Evolutionary conservation across 2,113 vertebrate species (phyloP).

Genomic region (Oncorhynchus gorbuscha): DNA sequence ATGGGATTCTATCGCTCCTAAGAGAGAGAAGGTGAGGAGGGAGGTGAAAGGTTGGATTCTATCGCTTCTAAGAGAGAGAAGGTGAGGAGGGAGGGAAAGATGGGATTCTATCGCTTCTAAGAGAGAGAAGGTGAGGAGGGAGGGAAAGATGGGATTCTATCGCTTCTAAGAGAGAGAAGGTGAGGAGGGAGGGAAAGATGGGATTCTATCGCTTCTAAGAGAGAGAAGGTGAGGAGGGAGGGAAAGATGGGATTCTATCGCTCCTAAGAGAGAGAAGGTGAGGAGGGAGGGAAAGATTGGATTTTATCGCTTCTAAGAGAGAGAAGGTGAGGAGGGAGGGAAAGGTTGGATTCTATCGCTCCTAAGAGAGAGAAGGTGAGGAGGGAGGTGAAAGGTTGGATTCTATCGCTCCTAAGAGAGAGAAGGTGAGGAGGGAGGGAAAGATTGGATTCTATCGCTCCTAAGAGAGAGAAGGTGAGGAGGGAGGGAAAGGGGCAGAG

Average conservation of each 20-base stretch:
- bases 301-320: conserved; percentile 86
- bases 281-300: conserved; percentile 53
- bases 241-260: not conserved
- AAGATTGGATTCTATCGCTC: not conserved
- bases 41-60: not conserved
- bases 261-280: too few relatives aligned
- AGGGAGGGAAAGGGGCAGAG: too few relatives aligned
- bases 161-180: too few relatives aligned
- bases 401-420: conserved; percentile 83
- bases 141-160: not conserved
- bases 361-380: too few relatives aligned
- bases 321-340: not conserved
- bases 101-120: conserved; percentile 88
- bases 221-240: not conserved
- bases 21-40: not conserved
- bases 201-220: conserved; percentile 88
- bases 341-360: not conserved
- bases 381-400: conserved; percentile 65
- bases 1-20: conserved; percentile 88
- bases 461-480: too few relatives aligned
- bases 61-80: too few relatives aligned
- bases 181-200: too few relatives aligned
- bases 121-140: not conserved
- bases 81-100: too few relatives aligned
- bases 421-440: not conserved